Evolutionary conservation across 2,113 vertebrate genomes (phyloP).

Genomic region (Psettodes erumei): DNA sequence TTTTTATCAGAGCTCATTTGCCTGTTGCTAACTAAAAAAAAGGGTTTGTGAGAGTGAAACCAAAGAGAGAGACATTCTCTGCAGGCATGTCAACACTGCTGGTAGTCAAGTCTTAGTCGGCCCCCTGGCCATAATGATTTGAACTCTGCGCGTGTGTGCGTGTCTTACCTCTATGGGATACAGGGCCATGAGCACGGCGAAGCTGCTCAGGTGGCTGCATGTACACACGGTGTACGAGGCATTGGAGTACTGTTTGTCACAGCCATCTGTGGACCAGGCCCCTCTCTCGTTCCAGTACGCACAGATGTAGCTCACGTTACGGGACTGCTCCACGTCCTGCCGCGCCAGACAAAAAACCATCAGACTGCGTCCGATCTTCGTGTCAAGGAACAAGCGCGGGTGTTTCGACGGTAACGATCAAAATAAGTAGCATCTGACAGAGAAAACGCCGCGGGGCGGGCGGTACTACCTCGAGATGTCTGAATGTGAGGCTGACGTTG

Average conservation of each 20-base stretch:
- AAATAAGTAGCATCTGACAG: not conserved
- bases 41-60: too few species aligned
- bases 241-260: constrained; percentile 60
- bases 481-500: constrained; percentile 79
- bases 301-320: constrained; percentile 63
- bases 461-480: constrained; percentile 66
- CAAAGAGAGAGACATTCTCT: too few species aligned
- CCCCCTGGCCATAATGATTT: too few species aligned
- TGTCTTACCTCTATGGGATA: constrained; percentile 83
- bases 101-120: too few species aligned
- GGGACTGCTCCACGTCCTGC: constrained; percentile 49
- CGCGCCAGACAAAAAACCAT: constrained; percentile 9
- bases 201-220: constrained; percentile 90
- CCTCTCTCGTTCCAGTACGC: constrained; percentile 82
- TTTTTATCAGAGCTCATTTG: too few species aligned
- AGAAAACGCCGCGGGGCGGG: not conserved
- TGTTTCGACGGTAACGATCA: not conserved
- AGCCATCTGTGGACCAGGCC: constrained; percentile 84
- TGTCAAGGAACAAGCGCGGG: too few species aligned
- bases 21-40: too few species aligned
- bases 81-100: too few species aligned
- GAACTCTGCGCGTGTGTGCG: not conserved
- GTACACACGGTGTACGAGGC: constrained; percentile 75
- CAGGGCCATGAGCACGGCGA: constrained; percentile 89
- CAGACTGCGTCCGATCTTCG: too few species aligned